Percentiles rank a stretch among this genome's conserved stretches.
phyloP scores from a whole-genome alignment of 2,888 invertebrate genomes.

The Oxycera nigricornis region DNA sequence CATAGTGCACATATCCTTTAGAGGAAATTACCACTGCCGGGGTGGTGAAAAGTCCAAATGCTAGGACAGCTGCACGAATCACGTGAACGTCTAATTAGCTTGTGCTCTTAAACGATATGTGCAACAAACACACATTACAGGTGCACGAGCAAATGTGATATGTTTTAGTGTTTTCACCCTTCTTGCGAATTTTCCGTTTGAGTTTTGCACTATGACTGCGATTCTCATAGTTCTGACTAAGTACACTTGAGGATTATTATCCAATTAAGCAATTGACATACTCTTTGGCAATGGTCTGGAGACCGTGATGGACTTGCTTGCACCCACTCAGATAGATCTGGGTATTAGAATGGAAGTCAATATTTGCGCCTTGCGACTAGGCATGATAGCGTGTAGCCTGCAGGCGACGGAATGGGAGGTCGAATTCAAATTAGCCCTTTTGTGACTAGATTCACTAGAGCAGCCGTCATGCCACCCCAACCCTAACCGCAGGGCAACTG shows the following conservation, averaged over 20 bases:
- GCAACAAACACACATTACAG: neutral
- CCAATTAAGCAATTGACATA: constrained; percentile 37
- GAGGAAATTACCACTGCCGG: neutral
- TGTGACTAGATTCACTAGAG: neutral
- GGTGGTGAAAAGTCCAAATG: neutral
- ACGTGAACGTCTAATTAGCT: neutral
- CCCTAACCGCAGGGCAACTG: neutral
- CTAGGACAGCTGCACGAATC: neutral
- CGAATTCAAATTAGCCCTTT: neutral
- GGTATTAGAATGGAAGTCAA: constrained; percentile 29
- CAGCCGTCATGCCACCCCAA: neutral
- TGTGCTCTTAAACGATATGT: neutral
- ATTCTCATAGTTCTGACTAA: constrained; percentile 10
- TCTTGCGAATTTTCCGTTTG: neutral
- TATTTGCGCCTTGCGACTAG: constrained; percentile 21
- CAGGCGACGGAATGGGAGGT: neutral
- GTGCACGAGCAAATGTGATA: neutral
- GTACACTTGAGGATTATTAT: constrained; percentile 30
- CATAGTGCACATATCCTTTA: neutral
- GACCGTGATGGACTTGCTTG: neutral
- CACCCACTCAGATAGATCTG: neutral
- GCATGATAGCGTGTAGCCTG: neutral
- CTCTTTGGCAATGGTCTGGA: constrained; percentile 1
- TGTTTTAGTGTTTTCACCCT: neutral
- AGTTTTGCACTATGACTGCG: neutral